These are phyloP conservation scores for Vesta saturnalis DNA, from an alignment of 2,888 invertebrate genomes.

Conservation along the genomic window DNA sequence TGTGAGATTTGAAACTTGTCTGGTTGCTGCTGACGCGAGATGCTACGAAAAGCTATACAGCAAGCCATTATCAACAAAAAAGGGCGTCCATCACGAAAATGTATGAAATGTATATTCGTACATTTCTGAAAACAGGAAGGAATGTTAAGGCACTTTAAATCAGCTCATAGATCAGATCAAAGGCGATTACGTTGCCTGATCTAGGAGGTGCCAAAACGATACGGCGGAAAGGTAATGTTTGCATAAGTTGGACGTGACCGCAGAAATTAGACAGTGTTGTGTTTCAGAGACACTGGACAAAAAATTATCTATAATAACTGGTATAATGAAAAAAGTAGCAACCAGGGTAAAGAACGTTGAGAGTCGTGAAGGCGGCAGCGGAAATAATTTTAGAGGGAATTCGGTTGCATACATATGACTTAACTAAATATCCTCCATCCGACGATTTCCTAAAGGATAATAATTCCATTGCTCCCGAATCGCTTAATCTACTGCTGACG, in stretches of 20 bases:
- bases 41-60: neutral
- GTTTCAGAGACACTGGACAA: neutral
- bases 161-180: neutral
- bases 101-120: neutral
- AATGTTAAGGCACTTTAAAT: neutral
- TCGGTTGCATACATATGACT: too few species aligned
- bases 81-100: too few species aligned
- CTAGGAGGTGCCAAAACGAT: neutral
- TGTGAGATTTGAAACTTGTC: neutral
- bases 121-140: neutral
- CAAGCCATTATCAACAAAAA: too few species aligned
- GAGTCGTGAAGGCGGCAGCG: conserved; percentile 8
- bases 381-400: conserved; percentile 9
- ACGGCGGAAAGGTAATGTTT: neutral
- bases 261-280: neutral
- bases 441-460: neutral
- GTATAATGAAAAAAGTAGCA: neutral
- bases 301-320: conserved; percentile 10
- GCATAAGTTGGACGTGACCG: neutral
- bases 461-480: neutral
- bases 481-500: neutral
- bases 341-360: neutral
- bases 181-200: neutral
- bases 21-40: neutral
- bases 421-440: neutral